phyloP scores from a whole-genome alignment of 1,140 invertebrate species.

The Drosophila lacertosa region DNA sequence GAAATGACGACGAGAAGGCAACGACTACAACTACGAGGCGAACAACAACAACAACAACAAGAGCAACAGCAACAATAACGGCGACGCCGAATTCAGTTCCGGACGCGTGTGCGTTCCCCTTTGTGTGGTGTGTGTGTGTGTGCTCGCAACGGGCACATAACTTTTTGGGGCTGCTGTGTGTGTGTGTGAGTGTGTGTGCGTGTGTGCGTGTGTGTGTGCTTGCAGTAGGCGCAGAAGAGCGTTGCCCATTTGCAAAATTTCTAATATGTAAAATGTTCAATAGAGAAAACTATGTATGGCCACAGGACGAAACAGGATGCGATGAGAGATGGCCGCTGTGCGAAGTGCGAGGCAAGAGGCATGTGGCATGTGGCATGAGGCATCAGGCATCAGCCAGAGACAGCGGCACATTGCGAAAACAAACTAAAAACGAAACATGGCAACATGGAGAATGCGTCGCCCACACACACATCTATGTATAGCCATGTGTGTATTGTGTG shows the following conservation, averaged over 20 bases:
- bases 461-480: constrained; percentile 24
- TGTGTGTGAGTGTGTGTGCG: constrained; percentile 4
- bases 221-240: constrained; percentile 48
- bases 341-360: background rate
- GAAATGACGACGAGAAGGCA: constrained; percentile 38
- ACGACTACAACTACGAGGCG: constrained; percentile 29
- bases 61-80: constrained; percentile 14
- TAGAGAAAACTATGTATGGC: constrained; percentile 79
- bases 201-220: constrained; percentile 3
- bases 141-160: constrained; percentile 61
- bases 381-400: background rate
- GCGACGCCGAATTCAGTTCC: constrained; percentile 67
- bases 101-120: constrained; percentile 66
- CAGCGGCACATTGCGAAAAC: constrained; percentile 33
- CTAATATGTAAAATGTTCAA: constrained; percentile 83
- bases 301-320: constrained; percentile 30
- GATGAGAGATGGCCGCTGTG: background rate
- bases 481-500: constrained; percentile 16
- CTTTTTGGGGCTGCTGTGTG: constrained; percentile 65
- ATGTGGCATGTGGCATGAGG: background rate
- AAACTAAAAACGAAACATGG: constrained; percentile 51
- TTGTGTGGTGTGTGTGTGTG: background rate
- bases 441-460: constrained; percentile 44
- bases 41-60: constrained; percentile 30
- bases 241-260: constrained; percentile 79